Evolutionary conservation across 2,113 vertebrate species (phyloP).

Genomic region (Sakesphorus luctuosus): DNA sequence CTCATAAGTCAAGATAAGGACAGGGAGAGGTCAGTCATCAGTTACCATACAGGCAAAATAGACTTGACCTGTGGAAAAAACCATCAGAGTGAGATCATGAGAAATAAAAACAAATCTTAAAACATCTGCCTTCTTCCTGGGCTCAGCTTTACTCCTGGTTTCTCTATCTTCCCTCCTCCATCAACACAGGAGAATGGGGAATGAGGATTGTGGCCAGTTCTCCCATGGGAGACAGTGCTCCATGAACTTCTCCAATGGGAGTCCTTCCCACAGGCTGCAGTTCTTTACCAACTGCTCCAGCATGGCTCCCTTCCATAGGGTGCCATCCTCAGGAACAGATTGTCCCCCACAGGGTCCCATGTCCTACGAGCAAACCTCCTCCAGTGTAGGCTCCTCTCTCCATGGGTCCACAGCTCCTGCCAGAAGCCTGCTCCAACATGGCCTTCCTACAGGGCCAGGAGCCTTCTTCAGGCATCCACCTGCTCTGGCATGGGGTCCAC

Average conservation of each 20-base stretch:
- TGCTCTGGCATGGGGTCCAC: neutral
- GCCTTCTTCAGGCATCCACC: neutral
- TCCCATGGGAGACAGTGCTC: neutral
- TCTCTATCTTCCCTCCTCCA: neutral
- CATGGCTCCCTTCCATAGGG: neutral
- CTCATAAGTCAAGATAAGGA: neutral
- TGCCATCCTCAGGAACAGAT: too few relatives aligned
- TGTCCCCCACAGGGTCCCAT: neutral
- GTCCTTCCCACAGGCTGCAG: neutral
- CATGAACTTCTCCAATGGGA: rapidly evolving
- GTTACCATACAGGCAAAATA: neutral
- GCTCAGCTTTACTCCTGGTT: neutral
- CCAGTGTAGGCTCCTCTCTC: neutral
- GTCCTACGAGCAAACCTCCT: neutral
- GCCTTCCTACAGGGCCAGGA: neutral
- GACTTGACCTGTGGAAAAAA: neutral
- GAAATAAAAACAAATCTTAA: neutral
- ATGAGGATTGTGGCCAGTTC: neutral
- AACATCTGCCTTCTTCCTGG: neutral
- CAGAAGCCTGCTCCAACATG: neutral
- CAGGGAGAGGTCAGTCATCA: neutral
- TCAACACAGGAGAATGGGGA: neutral
- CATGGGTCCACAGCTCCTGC: neutral
- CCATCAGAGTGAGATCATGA: neutral
- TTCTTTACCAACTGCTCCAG: neutral